Evolutionary conservation across 2,888 invertebrate genomes (phyloP).

Genomic region (Scaptomyza cyrtandrae): DNA sequence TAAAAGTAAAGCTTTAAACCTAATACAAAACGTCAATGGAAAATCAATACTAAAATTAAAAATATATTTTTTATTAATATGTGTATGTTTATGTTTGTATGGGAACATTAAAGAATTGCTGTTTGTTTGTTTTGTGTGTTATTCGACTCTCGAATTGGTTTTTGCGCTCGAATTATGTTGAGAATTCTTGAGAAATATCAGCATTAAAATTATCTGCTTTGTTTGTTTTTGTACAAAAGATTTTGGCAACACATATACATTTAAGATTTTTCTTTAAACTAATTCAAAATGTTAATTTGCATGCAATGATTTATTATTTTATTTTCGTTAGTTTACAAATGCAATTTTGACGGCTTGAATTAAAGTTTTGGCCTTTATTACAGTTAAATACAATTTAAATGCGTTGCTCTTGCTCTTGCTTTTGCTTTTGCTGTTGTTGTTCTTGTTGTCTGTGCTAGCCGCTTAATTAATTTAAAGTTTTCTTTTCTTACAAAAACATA

Average conservation of each 20-base stretch:
- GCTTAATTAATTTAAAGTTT: conserved; percentile 54
- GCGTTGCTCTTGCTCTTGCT: conserved; percentile 36
- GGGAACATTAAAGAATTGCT: conserved; percentile 20
- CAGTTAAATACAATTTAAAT: conserved; percentile 72
- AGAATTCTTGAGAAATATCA: conserved; percentile 4
- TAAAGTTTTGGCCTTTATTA: conserved; percentile 60
- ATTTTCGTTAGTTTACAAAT: conserved; percentile 70
- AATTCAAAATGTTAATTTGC: conserved; percentile 23
- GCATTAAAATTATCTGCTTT: background rate
- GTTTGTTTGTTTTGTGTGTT: conserved; percentile 22
- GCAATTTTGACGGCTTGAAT: conserved; percentile 72
- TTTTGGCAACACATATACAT: conserved; percentile 50
- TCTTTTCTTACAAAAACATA: conserved; percentile 44
- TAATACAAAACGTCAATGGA: conserved; percentile 67
- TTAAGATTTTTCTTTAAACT: conserved; percentile 14
- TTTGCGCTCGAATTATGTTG: background rate
- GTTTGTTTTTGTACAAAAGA: conserved; percentile 8
- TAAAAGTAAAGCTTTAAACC: conserved; percentile 75
- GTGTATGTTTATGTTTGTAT: conserved; percentile 5
- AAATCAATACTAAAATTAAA: conserved; percentile 60
- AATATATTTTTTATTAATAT: conserved; percentile 9
- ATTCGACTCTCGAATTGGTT: conserved; percentile 10
- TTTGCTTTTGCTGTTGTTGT: conserved; percentile 21
- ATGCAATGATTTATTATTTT: conserved; percentile 8
- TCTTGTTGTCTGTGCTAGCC: conserved; percentile 18